A percentile compares a stretch with the other conserved stretches of the same genome.
These are phyloP conservation scores for Dasypolia templi DNA, from an alignment of 2,888 invertebrate genomes.

Conservation along the genomic window DNA sequence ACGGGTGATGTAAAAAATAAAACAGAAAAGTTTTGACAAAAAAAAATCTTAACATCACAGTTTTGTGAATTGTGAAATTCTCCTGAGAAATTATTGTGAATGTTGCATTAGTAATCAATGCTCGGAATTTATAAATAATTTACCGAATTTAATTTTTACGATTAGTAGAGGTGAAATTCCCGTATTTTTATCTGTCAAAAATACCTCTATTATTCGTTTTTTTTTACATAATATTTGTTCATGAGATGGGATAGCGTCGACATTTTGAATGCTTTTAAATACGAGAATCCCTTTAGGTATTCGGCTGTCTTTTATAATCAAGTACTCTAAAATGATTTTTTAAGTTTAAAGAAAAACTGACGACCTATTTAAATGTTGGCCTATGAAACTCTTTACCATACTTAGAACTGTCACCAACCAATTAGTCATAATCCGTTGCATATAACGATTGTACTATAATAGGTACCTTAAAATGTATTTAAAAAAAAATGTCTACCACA, in stretches of 20 bases:
- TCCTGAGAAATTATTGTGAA: slow-evolving; percentile 59
- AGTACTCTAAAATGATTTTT: neutral
- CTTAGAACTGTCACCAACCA: neutral
- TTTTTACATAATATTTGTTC: too few relatives aligned
- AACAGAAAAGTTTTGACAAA: slow-evolving; percentile 20
- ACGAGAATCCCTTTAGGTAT: neutral
- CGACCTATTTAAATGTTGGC: neutral
- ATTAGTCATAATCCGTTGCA: neutral
- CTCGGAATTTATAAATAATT: slow-evolving; percentile 15
- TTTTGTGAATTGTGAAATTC: slow-evolving; percentile 33
- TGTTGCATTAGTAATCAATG: slow-evolving; percentile 4
- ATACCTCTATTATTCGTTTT: too few relatives aligned
- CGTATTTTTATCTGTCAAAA: neutral
- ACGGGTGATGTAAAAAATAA: slow-evolving; percentile 30
- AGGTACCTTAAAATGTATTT: neutral
- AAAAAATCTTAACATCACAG: slow-evolving; percentile 26
- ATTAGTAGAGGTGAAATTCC: neutral
- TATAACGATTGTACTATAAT: neutral
- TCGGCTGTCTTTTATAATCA: neutral
- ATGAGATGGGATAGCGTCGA: too few relatives aligned
- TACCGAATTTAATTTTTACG: neutral
- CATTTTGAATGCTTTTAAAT: neutral
- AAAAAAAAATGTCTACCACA: neutral
- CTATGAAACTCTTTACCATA: neutral
- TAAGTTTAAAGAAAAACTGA: neutral